Base-by-base conservation (phyloP, 2,888 invertebrate genomes). In the Syrphus vitripennis region DNA sequence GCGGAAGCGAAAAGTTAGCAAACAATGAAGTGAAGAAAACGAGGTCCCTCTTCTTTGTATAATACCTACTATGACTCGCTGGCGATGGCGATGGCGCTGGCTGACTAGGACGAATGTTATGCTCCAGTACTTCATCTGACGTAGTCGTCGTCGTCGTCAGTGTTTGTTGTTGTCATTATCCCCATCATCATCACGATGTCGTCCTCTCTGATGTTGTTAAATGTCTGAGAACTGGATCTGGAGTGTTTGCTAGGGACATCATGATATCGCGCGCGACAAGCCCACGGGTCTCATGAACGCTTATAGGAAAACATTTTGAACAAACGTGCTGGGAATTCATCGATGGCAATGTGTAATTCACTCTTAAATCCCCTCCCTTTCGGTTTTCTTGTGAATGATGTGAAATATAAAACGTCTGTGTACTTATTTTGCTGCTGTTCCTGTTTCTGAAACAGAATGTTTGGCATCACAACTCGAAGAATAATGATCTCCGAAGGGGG, bases 311-410 rank as follows among this genome's bases (percentile, higher is more conserved):
- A 80, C 80, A 80, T 84, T 84, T 84, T 76, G 29, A 71, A 61
- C 76, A 84, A 80, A 84, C 84, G 80, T 84, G 84, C 76, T 80
- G 84, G 84, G 84, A 84, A 81, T 84, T 80, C 84, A 80, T 84
- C 84, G 76, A 84, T 84, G 79, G 80, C 71, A 80, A 76, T 76
- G 80, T 83, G 80, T 83, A 76, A 79, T 76, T 80, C 59, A 57
- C 80, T 75, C 55, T 65, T 31, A 10, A 50, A 3, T n/a, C n/a
- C 59, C 61, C 57, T 29, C n/a, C 37, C 14, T 19, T 37, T 24
- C 0, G 7, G 21, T 19, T 59, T n/a, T 14, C 61, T n/a, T 31
- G n/a, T 21, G 63, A 31, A 45, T 59, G 70, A 53, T 40, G 53
- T 76, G 71, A 65, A 71, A 77, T 65, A 72, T 83, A 78, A 72